Evolutionary conservation across 2,888 invertebrate genomes (phyloP).

Genomic region (Polia nebulosa): DNA sequence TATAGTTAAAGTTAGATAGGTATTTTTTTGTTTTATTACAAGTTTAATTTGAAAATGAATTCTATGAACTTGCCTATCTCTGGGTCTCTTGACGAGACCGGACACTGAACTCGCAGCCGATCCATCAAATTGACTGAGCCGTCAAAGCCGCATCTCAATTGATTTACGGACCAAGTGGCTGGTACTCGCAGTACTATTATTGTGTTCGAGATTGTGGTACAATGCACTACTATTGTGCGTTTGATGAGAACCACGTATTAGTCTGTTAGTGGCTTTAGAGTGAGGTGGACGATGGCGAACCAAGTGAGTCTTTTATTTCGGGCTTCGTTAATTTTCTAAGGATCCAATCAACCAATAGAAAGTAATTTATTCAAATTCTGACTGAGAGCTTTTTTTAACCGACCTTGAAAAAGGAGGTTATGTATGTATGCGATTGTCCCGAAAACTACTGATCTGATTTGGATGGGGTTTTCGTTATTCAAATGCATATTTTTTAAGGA

Average conservation of each 20-base stretch:
- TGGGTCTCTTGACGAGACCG: background rate
- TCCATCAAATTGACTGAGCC: conserved; percentile 19
- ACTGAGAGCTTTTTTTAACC: no score
- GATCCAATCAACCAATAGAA: no score
- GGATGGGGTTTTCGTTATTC: no score
- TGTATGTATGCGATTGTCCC: no score
- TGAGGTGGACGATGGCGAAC: conserved; percentile 37
- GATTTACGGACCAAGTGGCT: conserved; percentile 44
- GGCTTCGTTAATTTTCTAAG: background rate
- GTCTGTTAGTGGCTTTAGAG: conserved; percentile 35
- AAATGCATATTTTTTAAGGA: no score
- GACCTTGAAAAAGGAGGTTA: no score
- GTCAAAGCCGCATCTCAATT: conserved; percentile 36
- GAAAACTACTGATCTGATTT: no score
- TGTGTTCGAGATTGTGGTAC: conserved; percentile 41
- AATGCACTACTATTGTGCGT: conserved; percentile 52
- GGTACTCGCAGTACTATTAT: conserved; percentile 34
- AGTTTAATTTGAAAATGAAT: no score
- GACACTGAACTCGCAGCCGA: background rate
- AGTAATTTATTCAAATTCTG: no score
- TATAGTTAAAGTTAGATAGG: no score
- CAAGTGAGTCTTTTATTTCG: conserved; percentile 39
- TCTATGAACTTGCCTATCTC: no score
- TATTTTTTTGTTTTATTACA: no score
- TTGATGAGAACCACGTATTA: conserved; percentile 36